phyloP scores from a whole-genome alignment of 2,888 invertebrate species.

The Hirtodrosophila alboralis region DNA sequence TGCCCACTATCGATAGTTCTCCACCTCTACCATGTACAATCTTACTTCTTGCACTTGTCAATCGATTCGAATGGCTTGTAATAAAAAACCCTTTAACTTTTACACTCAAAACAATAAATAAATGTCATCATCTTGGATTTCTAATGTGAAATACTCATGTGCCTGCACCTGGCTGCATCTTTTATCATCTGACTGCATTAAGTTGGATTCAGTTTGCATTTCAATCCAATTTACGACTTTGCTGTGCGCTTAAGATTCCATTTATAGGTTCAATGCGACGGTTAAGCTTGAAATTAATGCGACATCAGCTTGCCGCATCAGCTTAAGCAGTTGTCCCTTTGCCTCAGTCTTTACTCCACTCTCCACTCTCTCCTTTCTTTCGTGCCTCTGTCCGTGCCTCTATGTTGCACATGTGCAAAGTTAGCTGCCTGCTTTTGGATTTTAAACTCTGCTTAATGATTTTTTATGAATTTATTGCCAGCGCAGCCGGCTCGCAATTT shows the following conservation, averaged over 20 bases:
- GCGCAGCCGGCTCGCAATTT: slow-evolving; percentile 68
- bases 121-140: slow-evolving; percentile 26
- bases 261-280: slow-evolving; percentile 50
- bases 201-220: slow-evolving; percentile 22
- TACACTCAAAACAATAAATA: slow-evolving; percentile 37
- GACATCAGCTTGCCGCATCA: slow-evolving; percentile 55
- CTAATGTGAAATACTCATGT: slow-evolving; percentile 26
- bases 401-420: slow-evolving; percentile 36
- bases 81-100: not conserved
- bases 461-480: slow-evolving; percentile 76
- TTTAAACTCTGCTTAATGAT: slow-evolving; percentile 71
- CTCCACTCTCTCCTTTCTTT: too few relatives aligned
- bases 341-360: too few relatives aligned
- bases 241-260: slow-evolving; percentile 62
- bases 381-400: not conserved
- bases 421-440: slow-evolving; percentile 23
- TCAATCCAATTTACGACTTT: slow-evolving; percentile 55
- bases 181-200: slow-evolving; percentile 42
- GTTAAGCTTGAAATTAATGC: slow-evolving; percentile 71
- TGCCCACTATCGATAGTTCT: too few relatives aligned
- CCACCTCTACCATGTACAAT: too few relatives aligned
- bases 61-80: too few relatives aligned
- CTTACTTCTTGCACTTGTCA: too few relatives aligned
- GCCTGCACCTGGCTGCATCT: slow-evolving; percentile 39
- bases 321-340: slow-evolving; percentile 36